Conservation (phyloP, 1,140 invertebrate species). For the Lerema accius region DNA sequence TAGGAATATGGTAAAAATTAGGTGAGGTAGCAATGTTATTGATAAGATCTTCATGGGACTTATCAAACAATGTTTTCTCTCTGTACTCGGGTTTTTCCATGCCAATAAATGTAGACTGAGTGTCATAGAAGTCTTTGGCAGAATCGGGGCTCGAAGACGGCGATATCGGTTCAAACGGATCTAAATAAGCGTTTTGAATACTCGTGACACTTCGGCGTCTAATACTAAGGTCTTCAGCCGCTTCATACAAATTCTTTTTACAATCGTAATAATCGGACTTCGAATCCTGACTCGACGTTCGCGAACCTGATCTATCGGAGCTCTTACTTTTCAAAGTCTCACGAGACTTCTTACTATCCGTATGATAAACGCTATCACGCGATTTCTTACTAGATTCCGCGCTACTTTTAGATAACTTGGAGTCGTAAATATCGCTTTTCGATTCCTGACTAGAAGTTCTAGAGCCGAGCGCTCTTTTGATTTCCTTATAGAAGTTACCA, state of each 20-base stretch:
- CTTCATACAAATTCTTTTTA: constrained; percentile 75
- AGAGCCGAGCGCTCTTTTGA: constrained; percentile 84
- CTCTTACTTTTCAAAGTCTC: constrained; percentile 84
- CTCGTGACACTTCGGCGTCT: constrained; percentile 66
- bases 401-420: constrained; percentile 85
- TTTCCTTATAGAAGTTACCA: constrained; percentile 86
- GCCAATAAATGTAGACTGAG: constrained; percentile 74
- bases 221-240: constrained; percentile 56
- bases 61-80: constrained; percentile 74
- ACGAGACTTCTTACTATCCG: constrained; percentile 85
- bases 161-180: constrained; percentile 80
- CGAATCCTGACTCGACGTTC: constrained; percentile 87
- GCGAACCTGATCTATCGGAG: constrained; percentile 81
- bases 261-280: constrained; percentile 83
- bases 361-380: constrained; percentile 84
- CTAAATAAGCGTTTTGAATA: constrained; percentile 70
- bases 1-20: constrained; percentile 86
- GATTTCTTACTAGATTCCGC: constrained; percentile 85
- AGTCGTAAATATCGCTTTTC: constrained; percentile 86
- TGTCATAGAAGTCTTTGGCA: constrained; percentile 85
- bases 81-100: constrained; percentile 75
- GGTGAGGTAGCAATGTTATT: constrained; percentile 83
- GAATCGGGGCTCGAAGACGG: constrained; percentile 86
- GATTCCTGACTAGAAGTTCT: constrained; percentile 87
- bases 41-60: constrained; percentile 84